Evolutionary conservation across 2,888 invertebrate species (phyloP), one percentile per base, ranked within the genome.

Genomic region (Neelides folsomi): DNA sequence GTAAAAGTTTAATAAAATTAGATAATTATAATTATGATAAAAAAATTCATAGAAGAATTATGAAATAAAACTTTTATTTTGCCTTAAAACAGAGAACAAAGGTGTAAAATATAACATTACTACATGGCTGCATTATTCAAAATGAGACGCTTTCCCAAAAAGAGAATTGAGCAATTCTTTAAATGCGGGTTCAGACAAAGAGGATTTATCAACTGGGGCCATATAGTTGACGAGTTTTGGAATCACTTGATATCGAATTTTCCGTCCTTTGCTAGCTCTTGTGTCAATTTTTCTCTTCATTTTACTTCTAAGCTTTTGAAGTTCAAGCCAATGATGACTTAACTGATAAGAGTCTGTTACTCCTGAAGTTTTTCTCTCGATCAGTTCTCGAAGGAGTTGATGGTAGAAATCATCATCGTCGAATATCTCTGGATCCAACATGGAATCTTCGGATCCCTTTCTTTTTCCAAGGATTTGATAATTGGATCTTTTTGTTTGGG

Each of bases 351-450:
- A 87, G 72, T 89, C 90, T 1, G 82, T 82, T 9, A 86, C 77
- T 66, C 83, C 82, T 2, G 82, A 79, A 0, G 89, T 83, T 71
- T 93, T 93, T 59, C 83, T 82, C 69, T 95, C 92, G 58, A 97
- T 93, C 38, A 97, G 73, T 69, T 95, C 93, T 57, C 89, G 75
- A 41, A 97, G 72, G 50, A 94, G 74, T 66, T 92, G 88, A 70
- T 94, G 93, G 71, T 97, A 97, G 70, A 97, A 97, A 69, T 97
- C 97, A 66, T 86, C 86, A 68, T 97, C 97, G 70, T 97, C 94
- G 72, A 89, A 97, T 66, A 95, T 86, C 72, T 95, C 86, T 0
- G 75, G 66, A 66, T 86, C 81, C 58, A 80, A 79, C 63, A 82
- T 79, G 61, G 78, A 78, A 53, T 72, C 67, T 2, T 50, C 52